Evolutionary conservation across 2,113 vertebrate genomes (phyloP).

Genomic region (Lagenorhynchus albirostris): DNA sequence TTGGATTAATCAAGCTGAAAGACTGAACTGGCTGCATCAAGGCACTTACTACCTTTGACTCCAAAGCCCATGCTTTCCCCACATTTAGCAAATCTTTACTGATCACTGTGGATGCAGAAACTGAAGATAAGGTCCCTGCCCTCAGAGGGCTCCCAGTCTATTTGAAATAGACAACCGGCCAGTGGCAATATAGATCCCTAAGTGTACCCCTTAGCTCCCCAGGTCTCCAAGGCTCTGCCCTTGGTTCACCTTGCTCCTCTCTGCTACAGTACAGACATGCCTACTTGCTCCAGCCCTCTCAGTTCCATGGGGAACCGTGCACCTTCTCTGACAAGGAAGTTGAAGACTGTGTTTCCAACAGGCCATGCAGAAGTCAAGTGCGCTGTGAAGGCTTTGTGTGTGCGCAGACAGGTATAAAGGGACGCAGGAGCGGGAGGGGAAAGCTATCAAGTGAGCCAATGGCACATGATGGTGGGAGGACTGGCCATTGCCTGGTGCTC

Average conservation of each 20-base stretch:
- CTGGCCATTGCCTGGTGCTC: neutral
- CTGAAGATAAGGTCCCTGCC: neutral
- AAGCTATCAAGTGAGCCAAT: neutral
- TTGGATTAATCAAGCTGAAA: neutral
- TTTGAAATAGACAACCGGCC: neutral
- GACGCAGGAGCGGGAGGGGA: neutral
- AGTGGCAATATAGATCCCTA: neutral
- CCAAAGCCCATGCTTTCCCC: neutral
- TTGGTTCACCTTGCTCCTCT: neutral
- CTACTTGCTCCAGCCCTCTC: constrained; percentile 86
- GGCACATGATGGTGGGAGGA: neutral
- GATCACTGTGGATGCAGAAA: neutral
- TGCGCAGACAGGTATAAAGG: constrained; percentile 85
- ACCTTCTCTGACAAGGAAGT: constrained; percentile 83
- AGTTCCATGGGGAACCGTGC: constrained; percentile 90
- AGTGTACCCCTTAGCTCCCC: neutral
- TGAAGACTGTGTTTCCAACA: constrained; percentile 83
- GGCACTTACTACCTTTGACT: neutral
- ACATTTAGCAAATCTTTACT: neutral
- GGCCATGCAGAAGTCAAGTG: constrained; percentile 83
- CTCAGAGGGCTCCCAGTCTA: neutral
- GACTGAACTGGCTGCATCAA: neutral
- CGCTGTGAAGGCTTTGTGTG: constrained; percentile 92
- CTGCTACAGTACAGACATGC: constrained; percentile 87
- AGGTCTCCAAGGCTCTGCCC: neutral